These are phyloP conservation scores for Lissonota sp. DNA, from an alignment of 2,888 invertebrate genomes.

Conservation along the genomic window DNA sequence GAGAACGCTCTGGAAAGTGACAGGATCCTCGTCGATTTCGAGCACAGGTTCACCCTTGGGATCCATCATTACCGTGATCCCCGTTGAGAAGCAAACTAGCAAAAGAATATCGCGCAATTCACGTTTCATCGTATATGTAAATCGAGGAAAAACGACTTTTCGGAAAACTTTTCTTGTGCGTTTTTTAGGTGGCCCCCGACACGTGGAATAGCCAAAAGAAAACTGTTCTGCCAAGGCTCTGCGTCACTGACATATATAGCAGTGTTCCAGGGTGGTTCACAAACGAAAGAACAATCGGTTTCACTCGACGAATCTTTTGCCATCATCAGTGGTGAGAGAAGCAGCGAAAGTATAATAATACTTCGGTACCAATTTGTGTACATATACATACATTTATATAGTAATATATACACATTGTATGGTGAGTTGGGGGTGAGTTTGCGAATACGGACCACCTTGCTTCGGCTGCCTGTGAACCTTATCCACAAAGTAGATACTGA, in stretches of 20 bases:
- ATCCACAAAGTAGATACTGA: too few relatives aligned
- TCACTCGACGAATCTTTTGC: constrained; percentile 77
- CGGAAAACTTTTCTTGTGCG: constrained; percentile 12
- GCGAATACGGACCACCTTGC: too few relatives aligned
- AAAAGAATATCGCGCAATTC: constrained; percentile 70
- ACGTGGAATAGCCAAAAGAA: constrained; percentile 63
- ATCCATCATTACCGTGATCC: constrained; percentile 78
- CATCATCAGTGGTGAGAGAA: constrained; percentile 63
- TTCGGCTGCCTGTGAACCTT: too few relatives aligned
- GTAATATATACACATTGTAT: constrained; percentile 42
- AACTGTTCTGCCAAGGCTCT: constrained; percentile 74
- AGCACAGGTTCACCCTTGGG: constrained; percentile 68
- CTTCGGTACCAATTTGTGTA: neutral
- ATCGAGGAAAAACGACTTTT: neutral
- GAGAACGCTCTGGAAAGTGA: constrained; percentile 75
- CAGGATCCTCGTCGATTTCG: constrained; percentile 69
- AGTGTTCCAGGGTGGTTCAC: constrained; percentile 74
- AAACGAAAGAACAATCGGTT: constrained; percentile 81
- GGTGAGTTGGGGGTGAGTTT: too few relatives aligned
- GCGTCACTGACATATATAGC: constrained; percentile 78
- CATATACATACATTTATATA: too few relatives aligned
- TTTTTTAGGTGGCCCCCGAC: constrained; percentile 15
- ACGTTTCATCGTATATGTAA: constrained; percentile 75
- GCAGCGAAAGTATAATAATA: constrained; percentile 80
- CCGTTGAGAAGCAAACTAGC: constrained; percentile 72